Conservation (phyloP, 2,888 invertebrate genomes). For the Keiferia lycopersicella region DNA sequence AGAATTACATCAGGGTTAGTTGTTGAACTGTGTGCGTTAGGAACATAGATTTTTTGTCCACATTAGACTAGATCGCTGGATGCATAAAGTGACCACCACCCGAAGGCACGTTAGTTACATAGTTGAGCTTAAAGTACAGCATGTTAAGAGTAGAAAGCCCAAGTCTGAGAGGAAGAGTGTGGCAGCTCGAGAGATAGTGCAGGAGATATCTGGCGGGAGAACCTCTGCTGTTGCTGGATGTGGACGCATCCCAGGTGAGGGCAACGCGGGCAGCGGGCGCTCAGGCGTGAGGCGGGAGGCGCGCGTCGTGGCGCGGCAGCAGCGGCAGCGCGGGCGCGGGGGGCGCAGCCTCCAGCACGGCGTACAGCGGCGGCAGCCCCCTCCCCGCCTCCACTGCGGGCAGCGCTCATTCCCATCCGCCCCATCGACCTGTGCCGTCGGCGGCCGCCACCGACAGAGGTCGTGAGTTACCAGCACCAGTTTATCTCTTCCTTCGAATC, state of each 20-base stretch:
- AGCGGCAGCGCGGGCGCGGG: slow-evolving; percentile 1
- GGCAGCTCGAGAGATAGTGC: slow-evolving; percentile 30
- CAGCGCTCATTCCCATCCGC: slow-evolving; percentile 32
- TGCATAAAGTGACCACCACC: slow-evolving; percentile 6
- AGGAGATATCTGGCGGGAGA: slow-evolving; percentile 12
- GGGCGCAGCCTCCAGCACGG: slow-evolving; percentile 53
- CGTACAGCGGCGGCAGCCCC: slow-evolving; percentile 76
- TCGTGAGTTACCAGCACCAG: slow-evolving; percentile 8
- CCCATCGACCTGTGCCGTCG: slow-evolving; percentile 32
- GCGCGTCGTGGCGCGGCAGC: slow-evolving; percentile 1
- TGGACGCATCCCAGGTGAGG: not conserved
- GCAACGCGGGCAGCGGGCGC: not conserved
- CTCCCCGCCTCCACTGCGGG: slow-evolving; percentile 72
- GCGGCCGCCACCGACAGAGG: slow-evolving; percentile 31
- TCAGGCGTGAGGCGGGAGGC: not conserved
- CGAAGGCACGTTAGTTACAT: not conserved
- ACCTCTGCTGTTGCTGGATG: slow-evolving; percentile 8
- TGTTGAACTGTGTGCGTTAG: not conserved
- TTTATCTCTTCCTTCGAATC: slow-evolving; percentile 5
- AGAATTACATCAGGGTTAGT: not conserved
- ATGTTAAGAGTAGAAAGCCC: slow-evolving; percentile 13
- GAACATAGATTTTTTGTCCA: not conserved
- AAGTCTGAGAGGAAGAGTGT: slow-evolving; percentile 6
- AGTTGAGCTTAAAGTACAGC: not conserved
- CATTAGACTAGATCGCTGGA: too few species aligned